These are phyloP conservation scores for Leuciscus idus DNA, from an alignment of 2,113 vertebrate genomes.

Conservation along the genomic window DNA sequence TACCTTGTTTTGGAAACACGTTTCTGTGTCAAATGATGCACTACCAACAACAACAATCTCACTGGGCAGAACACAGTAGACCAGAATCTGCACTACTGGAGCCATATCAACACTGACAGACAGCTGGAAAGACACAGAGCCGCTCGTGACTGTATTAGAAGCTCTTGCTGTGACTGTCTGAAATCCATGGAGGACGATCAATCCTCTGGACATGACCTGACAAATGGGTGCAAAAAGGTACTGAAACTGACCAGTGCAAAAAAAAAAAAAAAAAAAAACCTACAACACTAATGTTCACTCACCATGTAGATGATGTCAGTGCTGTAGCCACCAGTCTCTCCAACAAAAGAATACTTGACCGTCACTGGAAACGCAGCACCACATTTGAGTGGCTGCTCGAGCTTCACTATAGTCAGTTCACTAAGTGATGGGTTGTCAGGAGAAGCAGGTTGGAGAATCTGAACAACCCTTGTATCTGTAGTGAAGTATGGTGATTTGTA, in stretches of 20 bases:
- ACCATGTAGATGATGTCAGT: too few relatives aligned
- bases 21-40: slow-evolving; percentile 58
- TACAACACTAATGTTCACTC: too few relatives aligned
- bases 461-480: not conserved
- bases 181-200: too few relatives aligned
- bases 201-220: too few relatives aligned
- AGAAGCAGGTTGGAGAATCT: not conserved
- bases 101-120: slow-evolving; percentile 68
- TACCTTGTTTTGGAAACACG: slow-evolving; percentile 86
- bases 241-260: too few relatives aligned
- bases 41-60: not conserved
- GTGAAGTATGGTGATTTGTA: slow-evolving; percentile 28
- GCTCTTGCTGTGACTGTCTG: slow-evolving; percentile 60
- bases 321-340: slow-evolving; percentile 54
- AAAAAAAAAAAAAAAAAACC: too few relatives aligned
- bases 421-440: slow-evolving; percentile 57
- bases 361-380: slow-evolving; percentile 46
- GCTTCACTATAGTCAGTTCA: slow-evolving; percentile 60
- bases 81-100: slow-evolving; percentile 55
- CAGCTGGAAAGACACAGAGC: slow-evolving; percentile 73
- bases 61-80: not conserved
- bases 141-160: slow-evolving; percentile 64
- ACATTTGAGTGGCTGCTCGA: slow-evolving; percentile 59
- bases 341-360: slow-evolving; percentile 65
- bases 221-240: too few relatives aligned